A percentile compares a stretch with the other conserved stretches of the same genome.
These are phyloP conservation scores for Melinopterus prodromus DNA, from an alignment of 2,888 invertebrate species.

Conservation along the genomic window DNA sequence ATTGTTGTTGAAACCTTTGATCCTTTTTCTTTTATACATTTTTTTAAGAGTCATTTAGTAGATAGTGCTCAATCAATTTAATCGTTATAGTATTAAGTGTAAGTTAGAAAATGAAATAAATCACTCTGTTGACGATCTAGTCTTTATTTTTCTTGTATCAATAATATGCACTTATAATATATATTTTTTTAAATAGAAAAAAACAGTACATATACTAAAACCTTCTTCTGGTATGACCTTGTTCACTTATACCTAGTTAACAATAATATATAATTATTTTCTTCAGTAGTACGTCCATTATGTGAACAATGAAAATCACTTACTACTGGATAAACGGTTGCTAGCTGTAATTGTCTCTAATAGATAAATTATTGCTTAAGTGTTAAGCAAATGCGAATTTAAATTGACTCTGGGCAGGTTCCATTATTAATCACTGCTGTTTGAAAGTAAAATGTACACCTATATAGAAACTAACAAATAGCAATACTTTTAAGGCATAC, in stretches of 20 bases:
- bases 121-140: too few species aligned
- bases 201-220: too few species aligned
- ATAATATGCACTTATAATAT: too few species aligned
- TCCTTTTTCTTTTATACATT: not conserved
- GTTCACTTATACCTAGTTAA: not conserved
- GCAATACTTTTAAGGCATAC: too few species aligned
- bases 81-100: not conserved
- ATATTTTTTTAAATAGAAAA: too few species aligned
- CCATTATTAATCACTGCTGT: too few species aligned
- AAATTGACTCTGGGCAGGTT: too few species aligned
- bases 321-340: not conserved
- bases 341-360: not conserved
- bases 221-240: not conserved
- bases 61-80: not conserved
- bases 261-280: not conserved
- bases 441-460: too few species aligned
- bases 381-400: not conserved
- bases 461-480: too few species aligned
- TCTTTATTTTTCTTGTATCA: too few species aligned
- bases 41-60: not conserved
- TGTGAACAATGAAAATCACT: not conserved
- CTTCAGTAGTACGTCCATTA: not conserved
- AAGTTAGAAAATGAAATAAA: too few species aligned
- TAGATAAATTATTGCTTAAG: not conserved
- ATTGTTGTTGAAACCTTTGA: not conserved